Conservation (phyloP, 2,113 vertebrate species). For the Microcebus ravelobensis region DNA sequence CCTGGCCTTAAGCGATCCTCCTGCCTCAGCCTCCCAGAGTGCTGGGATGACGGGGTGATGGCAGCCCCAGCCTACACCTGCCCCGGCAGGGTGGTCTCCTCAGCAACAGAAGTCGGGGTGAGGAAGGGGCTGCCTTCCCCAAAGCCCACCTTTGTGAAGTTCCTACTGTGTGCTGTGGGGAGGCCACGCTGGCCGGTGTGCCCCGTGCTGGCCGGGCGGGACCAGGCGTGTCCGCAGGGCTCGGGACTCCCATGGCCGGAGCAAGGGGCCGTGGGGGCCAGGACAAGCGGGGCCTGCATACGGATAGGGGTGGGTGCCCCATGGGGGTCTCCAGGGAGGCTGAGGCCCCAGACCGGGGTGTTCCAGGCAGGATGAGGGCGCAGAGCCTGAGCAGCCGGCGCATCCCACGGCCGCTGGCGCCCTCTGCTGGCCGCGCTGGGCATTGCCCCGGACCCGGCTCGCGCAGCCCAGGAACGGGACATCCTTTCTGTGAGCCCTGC, state of each 20-base stretch:
- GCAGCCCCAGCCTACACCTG: background rate
- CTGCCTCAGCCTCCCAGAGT: too few relatives aligned
- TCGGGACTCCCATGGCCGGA: too few relatives aligned
- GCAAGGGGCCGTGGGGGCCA: background rate
- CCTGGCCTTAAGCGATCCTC: too few relatives aligned
- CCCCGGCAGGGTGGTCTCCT: background rate
- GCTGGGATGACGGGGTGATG: too few relatives aligned
- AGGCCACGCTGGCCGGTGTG: too few relatives aligned
- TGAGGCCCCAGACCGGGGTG: background rate
- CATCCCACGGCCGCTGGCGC: background rate
- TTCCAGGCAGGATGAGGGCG: rapidly evolving
- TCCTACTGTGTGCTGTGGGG: background rate
- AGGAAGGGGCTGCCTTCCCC: too few relatives aligned
- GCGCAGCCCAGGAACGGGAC: rapidly evolving
- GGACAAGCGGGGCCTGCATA: rapidly evolving
- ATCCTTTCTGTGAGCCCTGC: too few relatives aligned
- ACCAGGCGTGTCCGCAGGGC: too few relatives aligned
- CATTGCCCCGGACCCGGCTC: background rate
- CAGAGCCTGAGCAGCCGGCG: background rate
- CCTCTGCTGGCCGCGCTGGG: background rate
- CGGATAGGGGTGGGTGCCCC: background rate
- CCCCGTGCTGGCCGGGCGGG: background rate
- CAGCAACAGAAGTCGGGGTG: too few relatives aligned
- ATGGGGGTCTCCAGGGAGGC: background rate
- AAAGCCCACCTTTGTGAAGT: background rate